phyloP scores from a whole-genome alignment of 1,140 invertebrate genomes.

The Manduca sexta region DNA sequence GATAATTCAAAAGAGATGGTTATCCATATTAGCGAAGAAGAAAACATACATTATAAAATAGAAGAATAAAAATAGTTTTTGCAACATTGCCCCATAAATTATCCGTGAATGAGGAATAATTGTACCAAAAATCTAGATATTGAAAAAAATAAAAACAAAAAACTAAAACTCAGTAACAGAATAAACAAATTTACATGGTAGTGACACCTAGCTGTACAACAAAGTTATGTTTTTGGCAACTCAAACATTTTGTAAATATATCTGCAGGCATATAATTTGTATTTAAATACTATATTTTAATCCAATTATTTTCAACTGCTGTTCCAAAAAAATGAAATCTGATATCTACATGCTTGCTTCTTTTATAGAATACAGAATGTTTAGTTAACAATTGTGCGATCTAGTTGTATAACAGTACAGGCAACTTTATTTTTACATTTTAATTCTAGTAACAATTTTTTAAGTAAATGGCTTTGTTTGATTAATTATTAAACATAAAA shows the following conservation, averaged over 20 bases:
- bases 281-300: conserved; percentile 16
- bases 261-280: conserved; percentile 15
- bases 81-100: too few species aligned
- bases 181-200: not conserved
- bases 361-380: conserved; percentile 14
- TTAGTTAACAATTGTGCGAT: conserved; percentile 26
- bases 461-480: conserved; percentile 12
- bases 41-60: too few species aligned
- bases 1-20: too few species aligned
- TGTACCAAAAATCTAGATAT: too few species aligned
- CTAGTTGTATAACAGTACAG: conserved; percentile 12
- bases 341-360: conserved; percentile 25
- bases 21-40: too few species aligned
- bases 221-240: conserved; percentile 6
- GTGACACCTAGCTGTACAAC: not conserved
- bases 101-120: too few species aligned
- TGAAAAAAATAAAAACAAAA: too few species aligned
- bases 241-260: conserved; percentile 12
- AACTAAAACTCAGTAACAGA: too few species aligned
- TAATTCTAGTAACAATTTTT: conserved; percentile 11
- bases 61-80: too few species aligned
- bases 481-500: too few species aligned
- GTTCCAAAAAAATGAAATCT: conserved; percentile 25
- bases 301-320: conserved; percentile 11
- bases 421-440: conserved; percentile 10